Evolutionary conservation across 2,888 invertebrate genomes (phyloP).

Genomic region (Erpobdella octoculata): DNA sequence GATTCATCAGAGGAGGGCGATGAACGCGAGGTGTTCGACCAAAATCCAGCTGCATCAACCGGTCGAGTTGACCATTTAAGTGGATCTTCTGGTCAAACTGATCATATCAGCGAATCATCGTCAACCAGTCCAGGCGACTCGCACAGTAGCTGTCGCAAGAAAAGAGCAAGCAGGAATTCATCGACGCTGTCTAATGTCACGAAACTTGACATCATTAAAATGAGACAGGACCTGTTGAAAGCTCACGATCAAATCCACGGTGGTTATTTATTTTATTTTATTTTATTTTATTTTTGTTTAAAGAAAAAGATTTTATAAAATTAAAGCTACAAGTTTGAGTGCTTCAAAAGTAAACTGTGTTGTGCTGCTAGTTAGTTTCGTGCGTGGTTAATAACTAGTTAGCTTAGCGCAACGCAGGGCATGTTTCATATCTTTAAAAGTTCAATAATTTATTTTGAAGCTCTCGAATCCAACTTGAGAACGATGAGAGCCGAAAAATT

Average conservation of each 20-base stretch:
- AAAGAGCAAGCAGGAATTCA: not conserved
- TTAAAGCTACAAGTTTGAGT: no score
- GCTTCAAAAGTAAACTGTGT: no score
- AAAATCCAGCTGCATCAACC: no score
- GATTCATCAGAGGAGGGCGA: not conserved
- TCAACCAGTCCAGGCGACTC: no score
- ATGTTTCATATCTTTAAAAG: not conserved
- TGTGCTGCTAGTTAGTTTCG: no score
- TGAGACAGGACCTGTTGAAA: slow-evolving; percentile 3
- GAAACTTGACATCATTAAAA: not conserved
- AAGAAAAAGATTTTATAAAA: no score
- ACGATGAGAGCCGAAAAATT: slow-evolving; percentile 80
- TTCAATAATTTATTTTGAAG: not conserved
- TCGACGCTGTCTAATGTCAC: not conserved
- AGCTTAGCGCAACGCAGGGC: not conserved
- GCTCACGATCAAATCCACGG: not conserved
- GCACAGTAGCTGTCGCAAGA: not conserved
- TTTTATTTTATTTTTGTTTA: no score
- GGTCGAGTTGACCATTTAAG: no score
- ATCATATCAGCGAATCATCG: no score
- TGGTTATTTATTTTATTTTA: no score
- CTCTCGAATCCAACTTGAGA: not conserved
- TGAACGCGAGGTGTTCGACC: no score
- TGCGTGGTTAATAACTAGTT: not conserved
- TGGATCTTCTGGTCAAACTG: no score